Evolutionary conservation across 2,797 vertebrate species (phyloP), one percentile per base, ranked within the genome.

Genomic region (Cynodonichthys magdalenae): DNA sequence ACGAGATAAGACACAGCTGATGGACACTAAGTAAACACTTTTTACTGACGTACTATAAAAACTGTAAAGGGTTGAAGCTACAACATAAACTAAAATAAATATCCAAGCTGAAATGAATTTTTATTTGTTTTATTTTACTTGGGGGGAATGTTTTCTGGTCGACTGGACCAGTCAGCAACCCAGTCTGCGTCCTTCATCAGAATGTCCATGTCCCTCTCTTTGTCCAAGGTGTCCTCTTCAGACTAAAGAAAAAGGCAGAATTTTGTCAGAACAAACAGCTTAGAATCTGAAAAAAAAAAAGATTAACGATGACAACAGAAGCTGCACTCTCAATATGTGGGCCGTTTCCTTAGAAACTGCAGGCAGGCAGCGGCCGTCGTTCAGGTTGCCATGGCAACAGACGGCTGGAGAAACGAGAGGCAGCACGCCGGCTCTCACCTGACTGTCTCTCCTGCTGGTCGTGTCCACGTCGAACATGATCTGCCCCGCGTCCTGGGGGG

Each of bases 161-260:
- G 93, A 92, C 97, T 99, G 45, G 97, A 98, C 97, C 97, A 99
- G 87, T 99, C 96, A 6, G 96, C 95, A 58, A 99, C 95, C 95
- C 97, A 97, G 69, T 96, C 96, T 73, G 95, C 90, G 66, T 96
- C 97, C 93, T 97, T 98, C 91, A 94, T 94, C 86, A 98, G 90
- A 76, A 94, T 92, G 81, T 98, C 96, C 79, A 94, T 94, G 75
- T 98, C 97, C 55, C 93, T 94, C 80, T 98, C 95, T 80, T 94
- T 96, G 82, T 98, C 96, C 86, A 86, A 75, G 36, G 81, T 82
- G 70, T 97, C 96, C 67, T 96, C 96, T 87, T 97, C 96, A 17
- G 95, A 95, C 96, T 98, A 77, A 12, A 63, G n/a, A 58, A 31
- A 73, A 29, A 72, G 28, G 63, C 29, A 67, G n/a, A n/a, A 29